Conservation (phyloP, 2,888 invertebrate genomes). For the Heliconius erato region DNA sequence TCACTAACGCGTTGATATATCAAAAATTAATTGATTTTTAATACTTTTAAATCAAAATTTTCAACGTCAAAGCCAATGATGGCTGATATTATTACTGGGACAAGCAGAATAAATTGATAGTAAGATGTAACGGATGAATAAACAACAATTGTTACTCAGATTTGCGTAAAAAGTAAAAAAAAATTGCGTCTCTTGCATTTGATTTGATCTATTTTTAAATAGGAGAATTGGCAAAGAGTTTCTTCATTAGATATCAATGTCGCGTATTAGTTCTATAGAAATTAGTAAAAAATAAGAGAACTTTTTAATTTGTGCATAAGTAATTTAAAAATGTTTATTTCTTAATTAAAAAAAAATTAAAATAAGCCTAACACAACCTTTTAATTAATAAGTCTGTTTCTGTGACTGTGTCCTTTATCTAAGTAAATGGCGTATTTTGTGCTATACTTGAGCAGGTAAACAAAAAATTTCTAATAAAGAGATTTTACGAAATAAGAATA, state of each 20-base stretch:
- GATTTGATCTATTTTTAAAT: neutral
- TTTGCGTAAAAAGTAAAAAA: conserved; percentile 35
- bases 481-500: too few relatives aligned
- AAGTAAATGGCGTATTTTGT: too few relatives aligned
- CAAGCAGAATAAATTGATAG: conserved; percentile 56
- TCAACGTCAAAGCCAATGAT: conserved; percentile 45
- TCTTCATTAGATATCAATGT: neutral
- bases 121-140: conserved; percentile 60
- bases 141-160: conserved; percentile 57
- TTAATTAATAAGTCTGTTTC: too few relatives aligned
- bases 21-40: conserved; percentile 42
- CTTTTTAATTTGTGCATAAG: too few relatives aligned
- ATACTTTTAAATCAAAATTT: conserved; percentile 33
- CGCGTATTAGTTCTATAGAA: neutral
- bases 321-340: too few relatives aligned
- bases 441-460: too few relatives aligned
- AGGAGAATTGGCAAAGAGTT: neutral
- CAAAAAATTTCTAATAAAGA: too few relatives aligned
- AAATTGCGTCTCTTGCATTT: neutral
- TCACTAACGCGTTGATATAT: conserved; percentile 24
- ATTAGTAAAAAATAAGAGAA: neutral
- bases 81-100: conserved; percentile 41
- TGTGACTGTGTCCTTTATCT: too few relatives aligned
- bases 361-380: too few relatives aligned
- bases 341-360: too few relatives aligned